Conservation (phyloP, 2,888 invertebrate genomes). For the Lasius fuliginosus region DNA sequence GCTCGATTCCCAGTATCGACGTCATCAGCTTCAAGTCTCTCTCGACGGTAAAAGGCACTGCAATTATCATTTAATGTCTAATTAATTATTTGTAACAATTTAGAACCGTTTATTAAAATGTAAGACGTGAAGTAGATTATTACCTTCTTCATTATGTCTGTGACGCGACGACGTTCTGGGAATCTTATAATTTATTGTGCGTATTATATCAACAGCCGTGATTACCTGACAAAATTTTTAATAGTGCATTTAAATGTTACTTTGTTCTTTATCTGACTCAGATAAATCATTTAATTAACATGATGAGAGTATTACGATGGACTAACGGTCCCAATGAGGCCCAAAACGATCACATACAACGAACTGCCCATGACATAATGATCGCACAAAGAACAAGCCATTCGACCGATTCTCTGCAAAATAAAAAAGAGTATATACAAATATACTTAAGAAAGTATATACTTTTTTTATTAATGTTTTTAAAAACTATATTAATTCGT, state of each 20-base stretch:
- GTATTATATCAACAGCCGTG: constrained; percentile 82
- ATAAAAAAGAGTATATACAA: not conserved
- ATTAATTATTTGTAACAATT: not conserved
- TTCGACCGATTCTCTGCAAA: constrained; percentile 76
- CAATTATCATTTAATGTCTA: constrained; percentile 30
- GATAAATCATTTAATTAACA: constrained; percentile 28
- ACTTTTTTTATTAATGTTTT: not conserved
- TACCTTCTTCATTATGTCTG: constrained; percentile 73
- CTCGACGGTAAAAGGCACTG: constrained; percentile 81
- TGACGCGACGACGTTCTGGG: constrained; percentile 68
- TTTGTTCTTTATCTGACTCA: not conserved
- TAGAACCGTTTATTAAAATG: not conserved
- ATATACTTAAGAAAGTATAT: no score
- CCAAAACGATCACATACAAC: constrained; percentile 82
- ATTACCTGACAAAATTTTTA: constrained; percentile 76
- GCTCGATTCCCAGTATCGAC: constrained; percentile 84
- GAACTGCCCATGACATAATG: constrained; percentile 82
- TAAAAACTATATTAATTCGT: not conserved
- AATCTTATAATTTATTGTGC: constrained; percentile 80
- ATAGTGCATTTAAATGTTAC: not conserved
- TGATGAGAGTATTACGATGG: constrained; percentile 72
- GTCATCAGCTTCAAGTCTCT: constrained; percentile 84
- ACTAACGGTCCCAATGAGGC: constrained; percentile 85
- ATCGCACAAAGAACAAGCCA: constrained; percentile 82
- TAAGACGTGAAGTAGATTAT: constrained; percentile 4